These are phyloP conservation scores for Andrena camellia DNA, from an alignment of 2,888 invertebrate species.

Conservation along the genomic window DNA sequence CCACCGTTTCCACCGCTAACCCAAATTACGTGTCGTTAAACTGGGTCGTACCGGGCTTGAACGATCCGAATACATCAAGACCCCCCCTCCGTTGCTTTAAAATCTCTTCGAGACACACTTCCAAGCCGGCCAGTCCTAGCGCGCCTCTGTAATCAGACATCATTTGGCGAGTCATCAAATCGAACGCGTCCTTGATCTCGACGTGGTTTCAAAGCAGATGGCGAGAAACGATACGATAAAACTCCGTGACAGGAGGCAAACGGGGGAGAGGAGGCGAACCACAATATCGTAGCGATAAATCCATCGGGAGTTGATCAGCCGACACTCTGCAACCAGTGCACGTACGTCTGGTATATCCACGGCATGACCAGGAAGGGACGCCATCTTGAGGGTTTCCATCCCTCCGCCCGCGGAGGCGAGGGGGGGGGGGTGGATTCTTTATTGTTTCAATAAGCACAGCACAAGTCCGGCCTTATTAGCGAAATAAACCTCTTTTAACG, in stretches of 20 bases:
- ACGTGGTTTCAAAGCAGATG: conserved; percentile 47
- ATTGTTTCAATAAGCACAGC: conserved; percentile 85
- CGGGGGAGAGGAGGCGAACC: conserved; percentile 55
- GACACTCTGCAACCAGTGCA: conserved; percentile 80
- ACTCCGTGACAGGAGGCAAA: conserved; percentile 23
- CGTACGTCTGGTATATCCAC: conserved; percentile 79
- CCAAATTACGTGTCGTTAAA: conserved; percentile 56
- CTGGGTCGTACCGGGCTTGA: conserved; percentile 19
- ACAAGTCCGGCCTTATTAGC: conserved; percentile 84
- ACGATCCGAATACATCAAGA: not conserved
- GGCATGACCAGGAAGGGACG: conserved; percentile 76
- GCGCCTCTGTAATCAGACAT: not conserved
- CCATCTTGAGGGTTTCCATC: conserved; percentile 76
- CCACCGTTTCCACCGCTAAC: conserved; percentile 51
- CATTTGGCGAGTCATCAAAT: not conserved
- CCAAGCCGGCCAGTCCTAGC: not conserved
- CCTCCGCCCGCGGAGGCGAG: conserved; percentile 44
- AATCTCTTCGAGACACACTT: too few relatives aligned
- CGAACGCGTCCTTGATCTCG: not conserved
- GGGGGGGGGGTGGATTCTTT: conserved; percentile 82
- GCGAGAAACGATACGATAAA: conserved; percentile 43
- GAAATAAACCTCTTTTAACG: conserved; percentile 85
- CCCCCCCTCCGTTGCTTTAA: not conserved
- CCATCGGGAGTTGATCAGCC: conserved; percentile 80
- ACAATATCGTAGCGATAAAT: conserved; percentile 82